Base-by-base conservation (phyloP, 1,140 invertebrate genomes). In the Papilio machaon region DNA sequence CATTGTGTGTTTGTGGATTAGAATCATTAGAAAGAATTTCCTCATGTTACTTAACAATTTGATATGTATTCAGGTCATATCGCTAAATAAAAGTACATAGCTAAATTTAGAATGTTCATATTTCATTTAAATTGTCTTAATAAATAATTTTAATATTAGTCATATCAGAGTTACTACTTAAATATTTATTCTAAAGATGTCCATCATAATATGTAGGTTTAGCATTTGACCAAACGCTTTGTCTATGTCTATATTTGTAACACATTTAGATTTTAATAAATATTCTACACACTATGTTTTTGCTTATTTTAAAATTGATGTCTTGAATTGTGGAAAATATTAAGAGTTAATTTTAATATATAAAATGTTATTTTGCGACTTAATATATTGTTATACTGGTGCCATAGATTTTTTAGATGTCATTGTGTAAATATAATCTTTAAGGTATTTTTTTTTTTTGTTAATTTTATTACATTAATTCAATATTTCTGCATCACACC, bases 21-120 rank as follows among this genome's bases (percentile, higher is more conserved):
- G 92, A 92, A 87, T 88, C 86, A 88, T 91, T 94, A 91, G 91
- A 86, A 89, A 89, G 87, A 87, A 88, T 88, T 86, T 90, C 85
- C 86, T 86, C 89, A 86, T 87, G 85, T 89, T 90, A 89, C 84
- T 91, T 91, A 88, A 89, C 82, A 73, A 83, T 83, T 85, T 82
- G 83, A 79, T 84, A 86, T 89, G 88, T 85, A 86, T 85, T 88
- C 85, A 84, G 82, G 76, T 86, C 80, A 80, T 80, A 80, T 83
- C 80, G 82, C 81, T 82, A 74, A 81, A 82, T 47, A 79, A 80
- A 85, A 80, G 80, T 77, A 70, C 54, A 76, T 49, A 30, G 52
- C 60, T n/a, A 75, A 77, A 46, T 79, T 77, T 81, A 75, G 58
- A 74, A 49, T 75, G 46, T 47, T 76, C 47, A 76, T 76, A 47